These are phyloP conservation scores for Eclectus roratus DNA, from an alignment of 2,113 vertebrate species.

Conservation along the genomic window DNA sequence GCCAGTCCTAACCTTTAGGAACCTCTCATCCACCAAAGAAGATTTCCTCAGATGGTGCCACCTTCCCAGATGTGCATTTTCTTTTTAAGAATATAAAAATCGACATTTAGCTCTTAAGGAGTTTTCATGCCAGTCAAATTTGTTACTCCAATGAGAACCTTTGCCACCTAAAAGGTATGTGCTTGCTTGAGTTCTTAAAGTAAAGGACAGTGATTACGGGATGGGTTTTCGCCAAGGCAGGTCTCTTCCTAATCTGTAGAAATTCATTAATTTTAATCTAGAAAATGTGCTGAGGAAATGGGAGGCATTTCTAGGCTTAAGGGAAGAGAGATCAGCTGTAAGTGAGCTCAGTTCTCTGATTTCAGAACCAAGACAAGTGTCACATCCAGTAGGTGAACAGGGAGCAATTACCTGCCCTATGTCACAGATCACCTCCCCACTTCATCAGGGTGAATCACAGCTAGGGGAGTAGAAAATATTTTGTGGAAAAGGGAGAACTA, in stretches of 20 bases:
- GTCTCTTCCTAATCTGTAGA: background rate
- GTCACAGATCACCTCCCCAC: background rate
- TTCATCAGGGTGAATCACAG: background rate
- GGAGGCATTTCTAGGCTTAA: background rate
- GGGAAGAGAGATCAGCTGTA: background rate
- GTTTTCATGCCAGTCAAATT: background rate
- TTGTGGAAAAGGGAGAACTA: background rate
- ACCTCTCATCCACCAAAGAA: background rate
- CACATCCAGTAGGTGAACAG: background rate
- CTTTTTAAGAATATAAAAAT: background rate
- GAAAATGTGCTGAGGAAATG: background rate
- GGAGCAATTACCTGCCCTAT: background rate
- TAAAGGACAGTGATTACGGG: background rate
- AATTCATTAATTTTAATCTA: background rate
- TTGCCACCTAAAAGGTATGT: background rate
- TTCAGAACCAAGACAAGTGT: background rate
- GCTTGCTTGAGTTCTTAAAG: background rate
- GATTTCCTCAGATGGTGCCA: background rate
- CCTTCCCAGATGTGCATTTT: background rate
- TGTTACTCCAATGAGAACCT: background rate
- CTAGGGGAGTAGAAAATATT: background rate
- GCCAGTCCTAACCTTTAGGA: background rate
- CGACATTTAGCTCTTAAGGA: background rate
- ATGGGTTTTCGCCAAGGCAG: background rate
- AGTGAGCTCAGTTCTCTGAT: background rate